phyloP scores from a whole-genome alignment of 2,888 invertebrate genomes.

The Dendrolimus houi region DNA sequence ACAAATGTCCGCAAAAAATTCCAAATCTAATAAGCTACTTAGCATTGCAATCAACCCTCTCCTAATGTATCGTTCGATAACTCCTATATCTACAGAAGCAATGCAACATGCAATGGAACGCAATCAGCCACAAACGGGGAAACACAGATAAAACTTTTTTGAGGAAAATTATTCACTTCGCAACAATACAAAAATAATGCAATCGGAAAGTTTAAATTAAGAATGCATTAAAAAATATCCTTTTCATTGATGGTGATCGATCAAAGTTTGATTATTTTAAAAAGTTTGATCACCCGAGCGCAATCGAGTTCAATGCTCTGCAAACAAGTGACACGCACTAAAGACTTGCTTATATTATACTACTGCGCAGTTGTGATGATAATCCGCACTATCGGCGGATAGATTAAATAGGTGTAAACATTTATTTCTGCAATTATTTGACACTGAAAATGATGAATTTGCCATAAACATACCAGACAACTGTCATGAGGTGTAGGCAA shows the following conservation, averaged over 20 bases:
- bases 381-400: background rate
- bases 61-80: no score
- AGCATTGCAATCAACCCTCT: no score
- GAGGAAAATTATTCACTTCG: no score
- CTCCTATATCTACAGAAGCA: background rate
- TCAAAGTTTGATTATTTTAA: conserved; percentile 23
- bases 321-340: conserved; percentile 17
- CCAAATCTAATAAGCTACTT: no score
- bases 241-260: conserved; percentile 22
- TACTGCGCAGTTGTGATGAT: background rate
- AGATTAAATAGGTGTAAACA: background rate
- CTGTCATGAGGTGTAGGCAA: no score
- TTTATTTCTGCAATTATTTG: background rate
- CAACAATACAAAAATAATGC: background rate
- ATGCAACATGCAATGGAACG: conserved; percentile 5
- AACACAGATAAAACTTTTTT: background rate
- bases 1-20: no score
- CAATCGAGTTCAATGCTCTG: conserved; percentile 37
- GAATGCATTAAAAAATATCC: conserved; percentile 2
- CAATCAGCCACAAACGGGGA: background rate
- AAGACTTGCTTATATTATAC: background rate
- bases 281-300: conserved; percentile 34
- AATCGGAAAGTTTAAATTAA: background rate
- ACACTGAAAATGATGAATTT: conserved; percentile 21
- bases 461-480: no score